phyloP scores from a whole-genome alignment of 2,888 invertebrate species.

The Cantharis rufa region DNA sequence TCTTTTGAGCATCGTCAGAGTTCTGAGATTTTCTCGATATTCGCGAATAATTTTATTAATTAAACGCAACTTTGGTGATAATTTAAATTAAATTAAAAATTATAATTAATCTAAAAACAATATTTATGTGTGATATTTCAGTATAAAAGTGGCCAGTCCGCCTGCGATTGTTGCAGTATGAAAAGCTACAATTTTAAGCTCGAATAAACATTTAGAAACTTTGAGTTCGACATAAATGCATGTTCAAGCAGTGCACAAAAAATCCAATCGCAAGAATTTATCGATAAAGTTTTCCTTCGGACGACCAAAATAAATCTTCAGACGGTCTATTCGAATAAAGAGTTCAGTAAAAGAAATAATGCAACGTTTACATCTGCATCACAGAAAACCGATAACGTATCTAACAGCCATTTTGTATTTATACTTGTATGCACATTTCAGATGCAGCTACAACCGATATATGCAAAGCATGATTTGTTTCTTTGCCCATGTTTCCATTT shows the following conservation, averaged over 20 bases:
- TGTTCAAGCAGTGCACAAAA: neutral
- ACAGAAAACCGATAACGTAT: constrained; percentile 22
- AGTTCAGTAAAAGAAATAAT: constrained; percentile 30
- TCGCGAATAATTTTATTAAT: no score
- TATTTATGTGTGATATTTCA: no score
- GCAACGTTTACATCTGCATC: constrained; percentile 26
- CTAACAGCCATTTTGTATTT: constrained; percentile 24
- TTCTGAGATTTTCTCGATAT: no score
- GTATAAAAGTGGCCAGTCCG: no score
- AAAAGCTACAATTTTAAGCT: neutral
- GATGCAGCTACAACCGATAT: constrained; percentile 9
- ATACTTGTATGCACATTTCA: constrained; percentile 24
- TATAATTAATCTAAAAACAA: no score
- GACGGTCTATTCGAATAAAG: constrained; percentile 28
- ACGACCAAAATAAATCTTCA: constrained; percentile 26
- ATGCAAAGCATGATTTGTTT: neutral
- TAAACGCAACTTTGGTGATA: no score
- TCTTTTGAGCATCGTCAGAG: no score
- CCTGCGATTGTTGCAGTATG: neutral
- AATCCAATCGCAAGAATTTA: constrained; percentile 24
- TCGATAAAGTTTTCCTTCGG: constrained; percentile 17
- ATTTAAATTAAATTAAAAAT: no score
- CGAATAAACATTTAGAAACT: neutral
- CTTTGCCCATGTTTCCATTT: neutral
- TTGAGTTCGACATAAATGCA: neutral